These are phyloP conservation scores for Pectinophora gossypiella DNA, from an alignment of 1,140 invertebrate genomes.

Conservation along the genomic window DNA sequence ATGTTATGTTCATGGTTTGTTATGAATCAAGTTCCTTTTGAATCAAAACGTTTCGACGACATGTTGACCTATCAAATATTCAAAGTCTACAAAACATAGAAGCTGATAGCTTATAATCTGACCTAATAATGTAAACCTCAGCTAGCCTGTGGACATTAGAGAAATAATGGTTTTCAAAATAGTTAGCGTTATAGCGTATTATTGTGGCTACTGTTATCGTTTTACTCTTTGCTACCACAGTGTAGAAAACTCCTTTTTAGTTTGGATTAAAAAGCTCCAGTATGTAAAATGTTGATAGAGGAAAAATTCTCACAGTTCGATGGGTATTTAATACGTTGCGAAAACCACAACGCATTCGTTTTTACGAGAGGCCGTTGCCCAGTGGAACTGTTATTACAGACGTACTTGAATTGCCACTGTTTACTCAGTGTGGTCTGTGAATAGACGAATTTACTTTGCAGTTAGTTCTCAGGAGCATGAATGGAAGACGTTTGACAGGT, in stretches of 20 bases:
- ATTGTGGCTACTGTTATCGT: conserved; percentile 43
- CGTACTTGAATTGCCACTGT: conserved; percentile 27
- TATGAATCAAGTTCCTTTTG: no score
- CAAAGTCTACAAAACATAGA: no score
- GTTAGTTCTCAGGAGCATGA: no score
- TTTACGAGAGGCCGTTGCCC: conserved; percentile 38
- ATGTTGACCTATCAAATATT: no score
- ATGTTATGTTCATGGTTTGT: no score
- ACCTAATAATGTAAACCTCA: no score
- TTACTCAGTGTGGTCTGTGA: conserved; percentile 24
- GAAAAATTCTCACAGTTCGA: conserved; percentile 18
- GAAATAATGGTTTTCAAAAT: conserved; percentile 48
- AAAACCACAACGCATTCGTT: conserved; percentile 43
- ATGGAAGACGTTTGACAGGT: no score
- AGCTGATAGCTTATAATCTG: no score
- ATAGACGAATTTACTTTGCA: conserved; percentile 10
- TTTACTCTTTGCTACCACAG: conserved; percentile 32
- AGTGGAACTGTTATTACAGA: conserved; percentile 43
- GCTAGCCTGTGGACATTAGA: no score
- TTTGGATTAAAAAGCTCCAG: not conserved
- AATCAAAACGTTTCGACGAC: no score
- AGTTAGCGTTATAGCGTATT: conserved; percentile 45
- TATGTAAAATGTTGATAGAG: conserved; percentile 4
- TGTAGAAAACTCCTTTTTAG: not conserved
- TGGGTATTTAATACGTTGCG: conserved; percentile 32